Evolutionary conservation across 2,113 vertebrate species (phyloP).

Genomic region (Microtus richardsoni): DNA sequence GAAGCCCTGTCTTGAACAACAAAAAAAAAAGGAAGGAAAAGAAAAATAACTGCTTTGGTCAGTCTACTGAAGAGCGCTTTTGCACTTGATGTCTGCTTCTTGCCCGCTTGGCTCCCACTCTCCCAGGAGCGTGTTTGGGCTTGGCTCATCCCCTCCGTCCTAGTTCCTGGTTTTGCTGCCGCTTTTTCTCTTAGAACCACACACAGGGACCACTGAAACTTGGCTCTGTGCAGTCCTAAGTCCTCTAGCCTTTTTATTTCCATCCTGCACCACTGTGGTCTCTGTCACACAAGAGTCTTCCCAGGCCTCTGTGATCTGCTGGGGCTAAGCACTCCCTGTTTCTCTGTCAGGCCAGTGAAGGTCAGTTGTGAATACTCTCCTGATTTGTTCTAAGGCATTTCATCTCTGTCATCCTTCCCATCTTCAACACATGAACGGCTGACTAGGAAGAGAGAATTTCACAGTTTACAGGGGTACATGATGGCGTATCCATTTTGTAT

Average conservation of each 20-base stretch:
- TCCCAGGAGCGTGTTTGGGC: neutral
- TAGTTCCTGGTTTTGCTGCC: neutral
- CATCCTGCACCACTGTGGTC: neutral
- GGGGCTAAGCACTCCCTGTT: neutral
- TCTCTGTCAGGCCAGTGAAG: neutral
- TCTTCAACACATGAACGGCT: neutral
- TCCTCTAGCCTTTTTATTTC: neutral
- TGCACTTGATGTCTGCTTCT: neutral
- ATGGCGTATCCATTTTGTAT: neutral
- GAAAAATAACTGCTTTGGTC: neutral
- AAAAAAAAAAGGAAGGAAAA: no score
- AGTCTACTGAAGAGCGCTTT: neutral
- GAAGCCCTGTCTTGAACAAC: no score
- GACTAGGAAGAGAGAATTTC: neutral
- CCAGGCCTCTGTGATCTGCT: neutral
- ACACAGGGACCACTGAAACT: neutral
- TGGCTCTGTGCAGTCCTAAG: neutral
- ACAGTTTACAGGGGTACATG: neutral
- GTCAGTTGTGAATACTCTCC: neutral
- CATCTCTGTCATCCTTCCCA: neutral
- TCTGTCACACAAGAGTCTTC: neutral
- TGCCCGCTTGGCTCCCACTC: neutral
- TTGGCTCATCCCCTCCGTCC: neutral
- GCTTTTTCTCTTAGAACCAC: neutral
- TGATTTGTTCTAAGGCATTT: neutral